phyloP scores from a whole-genome alignment of 2,113 vertebrate genomes.

The Lasiurus cinereus region DNA sequence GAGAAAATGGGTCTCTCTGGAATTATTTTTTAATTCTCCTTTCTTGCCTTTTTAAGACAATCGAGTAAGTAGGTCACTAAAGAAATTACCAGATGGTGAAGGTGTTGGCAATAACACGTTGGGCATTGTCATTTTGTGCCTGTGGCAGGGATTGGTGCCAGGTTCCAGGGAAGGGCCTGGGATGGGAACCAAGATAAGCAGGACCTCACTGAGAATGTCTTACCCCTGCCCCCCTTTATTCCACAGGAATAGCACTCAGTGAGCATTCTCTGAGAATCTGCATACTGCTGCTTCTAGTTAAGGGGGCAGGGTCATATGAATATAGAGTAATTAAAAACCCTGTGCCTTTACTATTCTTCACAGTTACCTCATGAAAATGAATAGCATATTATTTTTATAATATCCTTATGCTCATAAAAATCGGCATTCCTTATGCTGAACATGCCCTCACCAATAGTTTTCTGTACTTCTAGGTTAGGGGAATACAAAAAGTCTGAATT shows the following conservation, averaged over 20 bases:
- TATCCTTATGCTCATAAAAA: neutral
- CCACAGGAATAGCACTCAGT: too few species aligned
- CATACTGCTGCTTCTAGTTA: neutral
- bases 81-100: neutral
- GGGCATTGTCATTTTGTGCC: neutral
- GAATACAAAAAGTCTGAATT: conserved; percentile 18
- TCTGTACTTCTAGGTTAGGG: neutral
- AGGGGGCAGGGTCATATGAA: neutral
- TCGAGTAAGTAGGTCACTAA: neutral
- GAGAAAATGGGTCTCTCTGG: neutral
- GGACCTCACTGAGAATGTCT: neutral
- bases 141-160: neutral
- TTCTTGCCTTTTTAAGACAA: neutral
- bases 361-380: conserved; percentile 21
- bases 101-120: neutral
- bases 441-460: neutral
- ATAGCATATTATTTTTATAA: neutral
- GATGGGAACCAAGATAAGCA: neutral
- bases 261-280: neutral
- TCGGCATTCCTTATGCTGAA: neutral
- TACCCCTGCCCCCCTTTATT: neutral
- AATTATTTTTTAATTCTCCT: neutral
- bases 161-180: neutral
- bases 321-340: neutral
- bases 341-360: neutral